phyloP scores from a whole-genome alignment of 2,888 invertebrate genomes.

The Leucophenga maculata region DNA sequence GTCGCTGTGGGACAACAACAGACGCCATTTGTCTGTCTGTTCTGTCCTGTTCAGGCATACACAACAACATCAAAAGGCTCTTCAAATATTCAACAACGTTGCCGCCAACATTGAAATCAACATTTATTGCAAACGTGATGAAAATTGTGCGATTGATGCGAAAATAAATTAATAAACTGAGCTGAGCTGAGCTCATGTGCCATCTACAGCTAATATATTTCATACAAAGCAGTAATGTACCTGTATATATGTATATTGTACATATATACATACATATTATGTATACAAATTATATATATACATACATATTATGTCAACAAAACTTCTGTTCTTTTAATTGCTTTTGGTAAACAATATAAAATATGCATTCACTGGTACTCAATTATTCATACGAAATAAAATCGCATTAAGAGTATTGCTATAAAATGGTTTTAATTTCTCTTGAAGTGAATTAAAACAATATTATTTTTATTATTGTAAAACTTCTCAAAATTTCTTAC shows the following conservation, averaged over 20 bases:
- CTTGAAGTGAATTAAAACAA: no score
- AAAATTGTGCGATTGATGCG: no score
- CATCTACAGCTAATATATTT: constrained; percentile 1
- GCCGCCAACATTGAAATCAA: constrained; percentile 2
- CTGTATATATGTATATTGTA: no score
- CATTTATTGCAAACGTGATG: neutral
- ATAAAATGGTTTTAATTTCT: no score
- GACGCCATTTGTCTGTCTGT: neutral
- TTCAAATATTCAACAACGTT: no score
- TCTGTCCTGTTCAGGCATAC: neutral
- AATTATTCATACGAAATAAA: no score
- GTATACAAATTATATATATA: neutral
- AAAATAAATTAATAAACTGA: constrained; percentile 7
- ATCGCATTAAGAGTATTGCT: no score
- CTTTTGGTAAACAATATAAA: constrained; percentile 15
- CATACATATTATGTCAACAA: constrained; percentile 9
- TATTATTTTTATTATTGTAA: no score
- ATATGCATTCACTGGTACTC: constrained; percentile 23
- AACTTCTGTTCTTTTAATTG: constrained; percentile 16
- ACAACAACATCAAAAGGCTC: neutral
- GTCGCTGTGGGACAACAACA: neutral
- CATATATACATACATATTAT: no score
- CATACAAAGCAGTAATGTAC: constrained; percentile 8
- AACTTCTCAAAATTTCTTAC: no score
- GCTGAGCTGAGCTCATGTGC: constrained; percentile 14